Evolutionary conservation across 2,888 invertebrate species (phyloP).

Genomic region (Acanthoscelides obtectus): DNA sequence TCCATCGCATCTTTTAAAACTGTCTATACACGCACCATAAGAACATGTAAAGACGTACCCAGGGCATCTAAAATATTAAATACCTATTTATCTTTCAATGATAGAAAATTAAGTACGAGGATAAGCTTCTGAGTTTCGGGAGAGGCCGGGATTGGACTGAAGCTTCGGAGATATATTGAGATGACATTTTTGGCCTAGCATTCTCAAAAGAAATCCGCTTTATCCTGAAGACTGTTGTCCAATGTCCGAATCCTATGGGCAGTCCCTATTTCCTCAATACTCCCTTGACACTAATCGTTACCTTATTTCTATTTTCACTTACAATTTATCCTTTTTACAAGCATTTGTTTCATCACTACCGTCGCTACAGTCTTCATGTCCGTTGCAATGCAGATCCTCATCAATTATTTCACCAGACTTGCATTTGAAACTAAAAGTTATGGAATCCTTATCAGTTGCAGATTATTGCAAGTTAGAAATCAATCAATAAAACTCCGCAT

Average conservation of each 20-base stretch:
- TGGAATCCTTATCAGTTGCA: background rate
- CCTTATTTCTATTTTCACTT: background rate
- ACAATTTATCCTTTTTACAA: slow-evolving; percentile 19
- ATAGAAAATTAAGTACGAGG: background rate
- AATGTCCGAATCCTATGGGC: too few relatives aligned
- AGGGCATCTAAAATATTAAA: slow-evolving; percentile 41
- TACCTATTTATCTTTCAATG: background rate
- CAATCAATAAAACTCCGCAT: too few relatives aligned
- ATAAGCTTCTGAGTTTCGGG: too few relatives aligned
- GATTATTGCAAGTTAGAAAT: background rate
- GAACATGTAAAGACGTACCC: slow-evolving; percentile 47
- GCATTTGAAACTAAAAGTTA: slow-evolving; percentile 28
- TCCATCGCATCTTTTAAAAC: slow-evolving; percentile 52
- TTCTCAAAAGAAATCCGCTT: too few relatives aligned
- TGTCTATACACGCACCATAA: slow-evolving; percentile 48
- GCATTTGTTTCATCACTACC: slow-evolving; percentile 46
- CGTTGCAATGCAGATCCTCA: slow-evolving; percentile 46
- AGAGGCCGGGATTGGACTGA: too few relatives aligned
- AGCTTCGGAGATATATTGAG: too few relatives aligned
- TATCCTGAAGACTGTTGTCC: too few relatives aligned
- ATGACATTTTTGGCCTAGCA: too few relatives aligned
- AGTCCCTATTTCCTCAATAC: too few relatives aligned
- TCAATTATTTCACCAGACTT: slow-evolving; percentile 43
- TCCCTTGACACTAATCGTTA: too few relatives aligned
- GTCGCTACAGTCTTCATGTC: slow-evolving; percentile 47